A percentile compares a stretch with the other conserved stretches of the same genome.
phyloP scores from a whole-genome alignment of 2,888 invertebrate genomes.

The Cryptocephalus moraei region DNA sequence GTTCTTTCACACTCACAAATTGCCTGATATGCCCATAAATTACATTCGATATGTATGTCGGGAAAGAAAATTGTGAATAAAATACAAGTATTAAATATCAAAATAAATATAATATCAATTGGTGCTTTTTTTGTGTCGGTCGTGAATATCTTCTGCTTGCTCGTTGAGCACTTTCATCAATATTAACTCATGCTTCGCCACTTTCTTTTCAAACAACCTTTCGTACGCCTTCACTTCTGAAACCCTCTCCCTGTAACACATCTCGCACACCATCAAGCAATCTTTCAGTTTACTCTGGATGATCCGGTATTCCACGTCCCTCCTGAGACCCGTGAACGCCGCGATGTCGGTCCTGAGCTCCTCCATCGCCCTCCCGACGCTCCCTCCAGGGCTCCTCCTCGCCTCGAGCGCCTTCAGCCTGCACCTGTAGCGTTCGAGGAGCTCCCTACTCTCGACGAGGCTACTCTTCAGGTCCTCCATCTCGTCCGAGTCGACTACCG shows the following conservation, averaged over 20 bases:
- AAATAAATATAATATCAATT: too few species aligned
- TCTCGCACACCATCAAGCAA: conserved; percentile 3
- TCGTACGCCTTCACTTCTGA: not conserved
- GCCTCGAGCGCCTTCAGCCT: conserved; percentile 3
- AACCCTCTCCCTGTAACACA: not conserved
- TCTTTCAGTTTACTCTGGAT: conserved; percentile 11
- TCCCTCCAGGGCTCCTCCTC: not conserved
- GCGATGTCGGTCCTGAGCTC: conserved; percentile 7
- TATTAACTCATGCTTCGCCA: conserved; percentile 11
- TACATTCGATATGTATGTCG: too few species aligned
- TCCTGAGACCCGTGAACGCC: conserved; percentile 14
- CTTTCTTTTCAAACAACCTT: conserved; percentile 10
- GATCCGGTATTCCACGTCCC: conserved; percentile 12
- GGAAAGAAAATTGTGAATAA: too few species aligned
- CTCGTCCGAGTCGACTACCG: conserved; percentile 9
- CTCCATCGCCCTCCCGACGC: conserved; percentile 8
- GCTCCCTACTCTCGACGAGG: conserved; percentile 5
- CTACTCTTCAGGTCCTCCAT: conserved; percentile 12
- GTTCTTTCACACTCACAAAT: too few species aligned
- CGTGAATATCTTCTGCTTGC: conserved; percentile 5
- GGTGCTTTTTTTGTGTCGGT: too few species aligned
- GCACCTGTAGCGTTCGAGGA: conserved; percentile 3
- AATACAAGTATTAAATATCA: too few species aligned
- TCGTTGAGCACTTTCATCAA: conserved; percentile 11
- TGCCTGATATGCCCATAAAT: too few species aligned